Conservation (phyloP, 2,888 invertebrate genomes). For the Bhutanitis thaidina region DNA sequence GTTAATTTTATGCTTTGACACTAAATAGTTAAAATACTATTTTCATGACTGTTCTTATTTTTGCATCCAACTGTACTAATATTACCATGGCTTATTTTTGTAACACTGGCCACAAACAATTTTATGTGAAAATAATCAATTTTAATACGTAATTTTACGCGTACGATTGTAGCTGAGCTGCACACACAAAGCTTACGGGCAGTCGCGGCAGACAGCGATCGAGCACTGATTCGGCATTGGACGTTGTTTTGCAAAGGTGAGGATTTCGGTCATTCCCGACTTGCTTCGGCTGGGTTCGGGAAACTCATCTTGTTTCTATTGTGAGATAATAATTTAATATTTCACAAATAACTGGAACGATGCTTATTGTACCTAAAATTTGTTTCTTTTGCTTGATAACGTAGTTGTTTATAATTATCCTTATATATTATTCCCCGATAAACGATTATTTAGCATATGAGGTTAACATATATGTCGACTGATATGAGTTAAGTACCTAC, state of each 20-base stretch:
- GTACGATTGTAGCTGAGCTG: constrained; percentile 29
- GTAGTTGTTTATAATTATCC: background rate
- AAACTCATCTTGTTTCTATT: constrained; percentile 68
- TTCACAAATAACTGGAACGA: constrained; percentile 42
- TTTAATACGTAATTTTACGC: constrained; percentile 42
- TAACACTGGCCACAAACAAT: constrained; percentile 46
- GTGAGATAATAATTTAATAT: constrained; percentile 65
- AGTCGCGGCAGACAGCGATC: constrained; percentile 47
- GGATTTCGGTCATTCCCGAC: constrained; percentile 63
- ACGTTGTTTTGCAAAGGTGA: constrained; percentile 72
- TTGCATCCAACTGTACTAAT: too few species aligned
- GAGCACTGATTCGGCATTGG: constrained; percentile 75
- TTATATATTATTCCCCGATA: background rate
- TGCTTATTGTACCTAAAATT: constrained; percentile 32
- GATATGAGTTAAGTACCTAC: too few species aligned
- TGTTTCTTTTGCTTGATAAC: background rate
- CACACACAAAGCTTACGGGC: constrained; percentile 37
- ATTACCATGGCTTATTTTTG: constrained; percentile 31
- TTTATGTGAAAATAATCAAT: constrained; percentile 46
- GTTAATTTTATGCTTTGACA: too few species aligned
- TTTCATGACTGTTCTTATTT: too few species aligned
- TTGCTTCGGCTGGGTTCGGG: constrained; percentile 54
- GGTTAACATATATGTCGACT: too few species aligned
- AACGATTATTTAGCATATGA: too few species aligned
- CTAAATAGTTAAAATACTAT: too few species aligned